Base-by-base conservation (phyloP, 2,888 invertebrate genomes). In the Hirudinaria manillensis region DNA sequence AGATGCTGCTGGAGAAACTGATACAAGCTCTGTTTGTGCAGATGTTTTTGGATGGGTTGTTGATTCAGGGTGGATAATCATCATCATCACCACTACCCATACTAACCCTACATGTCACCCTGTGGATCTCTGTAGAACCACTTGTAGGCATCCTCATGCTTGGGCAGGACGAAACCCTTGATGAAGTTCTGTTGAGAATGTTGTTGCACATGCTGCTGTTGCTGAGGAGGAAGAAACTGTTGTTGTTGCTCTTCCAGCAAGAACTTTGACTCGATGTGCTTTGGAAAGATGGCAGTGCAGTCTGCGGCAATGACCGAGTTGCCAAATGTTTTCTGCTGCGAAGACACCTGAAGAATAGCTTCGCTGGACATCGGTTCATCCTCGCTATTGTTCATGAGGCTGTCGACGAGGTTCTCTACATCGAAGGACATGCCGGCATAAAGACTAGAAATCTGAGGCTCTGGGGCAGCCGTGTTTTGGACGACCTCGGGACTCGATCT, bases 91-190 rank as follows among this genome's bases (percentile, higher is more conserved):
- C 56, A 56, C 56, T 21, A 16, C n/a, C n/a, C n/a, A n/a, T n/a
- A n/a, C 65, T 7, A 75, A 83, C 86, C 87, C 83, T 88, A 88
- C 73, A 86, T 82, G 78, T 86, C 85, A 70, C 87, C 87, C 78
- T 88, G 87, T 1, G 97, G 96, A 87, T 97, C 97, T 81, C 92
- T 90, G 85, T 97, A 97, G 84, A 90, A 94, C 95, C 96, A 97
- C 85, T 91, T 91, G 67, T 90, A 88, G 75, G 83, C 86, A 85
- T 81, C 84, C 79, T 84, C 83, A 78, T 80, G 85, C 84, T 75
- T 82, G 10, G 79, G 75, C 10, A 84, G 81, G 56, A 80, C 77
- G 75, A 77, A 66, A 51, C 76, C 70, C 45, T 78, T 68, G 74
- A 29, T 68, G 24, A n/a, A n/a, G 24, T 45, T 65, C 24, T 65